These are phyloP conservation scores for Hirtodrosophila alboralis DNA, from an alignment of 2,888 invertebrate genomes.

Conservation along the genomic window DNA sequence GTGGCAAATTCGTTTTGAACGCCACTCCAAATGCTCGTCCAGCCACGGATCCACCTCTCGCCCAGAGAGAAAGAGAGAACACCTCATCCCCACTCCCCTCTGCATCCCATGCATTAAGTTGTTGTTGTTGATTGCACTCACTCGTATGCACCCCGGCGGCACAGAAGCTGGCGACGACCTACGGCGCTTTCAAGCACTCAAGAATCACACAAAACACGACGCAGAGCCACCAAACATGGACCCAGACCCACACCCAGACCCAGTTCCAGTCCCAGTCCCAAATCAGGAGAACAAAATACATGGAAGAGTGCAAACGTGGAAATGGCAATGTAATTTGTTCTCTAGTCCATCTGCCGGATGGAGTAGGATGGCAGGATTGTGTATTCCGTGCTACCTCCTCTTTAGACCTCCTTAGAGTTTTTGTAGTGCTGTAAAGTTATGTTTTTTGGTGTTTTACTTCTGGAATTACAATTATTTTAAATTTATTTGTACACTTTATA, in stretches of 20 bases:
- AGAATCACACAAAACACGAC: slow-evolving; percentile 34
- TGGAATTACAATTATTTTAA: slow-evolving; percentile 53
- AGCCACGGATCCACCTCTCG: slow-evolving; percentile 33
- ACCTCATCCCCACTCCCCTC: neutral
- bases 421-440: slow-evolving; percentile 9
- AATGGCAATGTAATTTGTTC: slow-evolving; percentile 77
- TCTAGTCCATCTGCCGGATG: slow-evolving; percentile 34
- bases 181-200: slow-evolving; percentile 47
- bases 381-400: neutral
- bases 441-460: slow-evolving; percentile 30
- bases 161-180: slow-evolving; percentile 54
- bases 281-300: slow-evolving; percentile 7
- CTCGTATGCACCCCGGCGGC: slow-evolving; percentile 50
- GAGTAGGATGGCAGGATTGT: slow-evolving; percentile 10
- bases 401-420: neutral
- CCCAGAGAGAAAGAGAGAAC: too few relatives aligned
- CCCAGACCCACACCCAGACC: slow-evolving; percentile 6
- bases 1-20: slow-evolving; percentile 80
- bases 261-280: slow-evolving; percentile 1
- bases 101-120: neutral
- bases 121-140: slow-evolving; percentile 58
- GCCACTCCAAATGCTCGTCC: slow-evolving; percentile 68
- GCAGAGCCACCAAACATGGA: slow-evolving; percentile 10
- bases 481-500: slow-evolving; percentile 10
- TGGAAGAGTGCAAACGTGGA: slow-evolving; percentile 50